Evolutionary conservation across 2,888 invertebrate species (phyloP).

Genomic region (Coleophora flavipennella): DNA sequence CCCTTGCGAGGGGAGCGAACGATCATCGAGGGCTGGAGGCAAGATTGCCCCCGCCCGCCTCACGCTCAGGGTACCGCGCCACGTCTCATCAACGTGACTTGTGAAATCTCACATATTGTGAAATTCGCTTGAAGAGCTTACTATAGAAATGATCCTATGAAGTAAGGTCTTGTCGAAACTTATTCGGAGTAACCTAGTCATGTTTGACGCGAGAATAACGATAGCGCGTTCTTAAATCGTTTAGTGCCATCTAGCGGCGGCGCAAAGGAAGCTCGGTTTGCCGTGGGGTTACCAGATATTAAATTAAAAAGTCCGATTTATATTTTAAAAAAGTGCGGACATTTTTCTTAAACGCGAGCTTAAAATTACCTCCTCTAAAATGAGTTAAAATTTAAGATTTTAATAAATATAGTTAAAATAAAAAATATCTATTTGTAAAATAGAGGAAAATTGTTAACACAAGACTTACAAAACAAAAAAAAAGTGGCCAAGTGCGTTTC

Average conservation of each 20-base stretch:
- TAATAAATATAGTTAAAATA: no score
- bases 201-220: not conserved
- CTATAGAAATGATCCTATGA: slow-evolving; percentile 17
- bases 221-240: not conserved
- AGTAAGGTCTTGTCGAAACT: slow-evolving; percentile 11
- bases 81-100: slow-evolving; percentile 54
- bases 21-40: slow-evolving; percentile 14
- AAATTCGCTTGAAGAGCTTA: slow-evolving; percentile 10
- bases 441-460: no score
- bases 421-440: no score
- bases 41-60: slow-evolving; percentile 6
- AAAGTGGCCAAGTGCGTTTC: no score
- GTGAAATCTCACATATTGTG: slow-evolving; percentile 12
- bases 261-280: not conserved
- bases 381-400: no score
- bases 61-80: slow-evolving; percentile 80
- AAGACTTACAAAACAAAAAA: no score
- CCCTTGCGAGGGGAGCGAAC: slow-evolving; percentile 9
- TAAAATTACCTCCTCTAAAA: no score
- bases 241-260: not conserved
- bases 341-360: no score
- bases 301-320: no score
- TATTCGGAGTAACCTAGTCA: not conserved
- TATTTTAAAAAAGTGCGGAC: no score
- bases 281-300: no score